Base-by-base conservation (phyloP, 2,888 invertebrate species). In the Pyrgus malvae region DNA sequence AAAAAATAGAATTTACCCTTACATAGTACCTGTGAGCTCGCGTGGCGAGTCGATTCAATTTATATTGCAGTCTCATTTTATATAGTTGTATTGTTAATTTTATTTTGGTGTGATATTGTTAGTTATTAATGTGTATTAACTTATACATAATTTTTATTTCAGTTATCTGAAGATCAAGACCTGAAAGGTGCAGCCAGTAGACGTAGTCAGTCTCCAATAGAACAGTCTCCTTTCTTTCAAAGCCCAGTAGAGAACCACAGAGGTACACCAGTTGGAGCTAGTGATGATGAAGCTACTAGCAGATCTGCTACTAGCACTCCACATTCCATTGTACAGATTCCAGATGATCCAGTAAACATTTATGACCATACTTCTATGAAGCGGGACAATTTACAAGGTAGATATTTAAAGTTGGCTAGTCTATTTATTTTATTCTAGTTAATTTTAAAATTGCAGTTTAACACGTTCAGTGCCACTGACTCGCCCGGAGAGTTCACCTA, bases 291-390 rank as follows among this genome's bases (percentile, higher is more conserved):
- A 62, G 80, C 88, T n/a, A 80, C 81, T 25, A 76, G 72, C 62
- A 76, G 83, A 16, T 83, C 78, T 42, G 78, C 89, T 27, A 91
- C 91, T n/a, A 91, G 92, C 58, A 91, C 92, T 7, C 92, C 93
- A 67, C 94, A 94, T 89, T 94, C 94, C 60, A 91, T 94, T 56
- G 93, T 94, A 11, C 93, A 94, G 77, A 93, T 94, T 17, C 91
- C 92, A 56, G 91, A 91, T 59, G 90, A 91, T 23, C 67, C 79
- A 48, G 79, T 78, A 25, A 83, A 83, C 64, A 78, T 87, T 29
- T 90, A 82, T 69, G 90, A 91, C 49, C 77, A 78, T 55, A 81
- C 80, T 60, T 86, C 87, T 11, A 67, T 84, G 8, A 89, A 84
- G 60, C 79, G 90, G 60, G 91, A 91, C 61, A 83, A 71, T 68